Percentiles rank a stretch among this genome's conserved stretches.
Conservation (phyloP, 1,140 invertebrate genomes). For the Diorhabda carinulata region DNA sequence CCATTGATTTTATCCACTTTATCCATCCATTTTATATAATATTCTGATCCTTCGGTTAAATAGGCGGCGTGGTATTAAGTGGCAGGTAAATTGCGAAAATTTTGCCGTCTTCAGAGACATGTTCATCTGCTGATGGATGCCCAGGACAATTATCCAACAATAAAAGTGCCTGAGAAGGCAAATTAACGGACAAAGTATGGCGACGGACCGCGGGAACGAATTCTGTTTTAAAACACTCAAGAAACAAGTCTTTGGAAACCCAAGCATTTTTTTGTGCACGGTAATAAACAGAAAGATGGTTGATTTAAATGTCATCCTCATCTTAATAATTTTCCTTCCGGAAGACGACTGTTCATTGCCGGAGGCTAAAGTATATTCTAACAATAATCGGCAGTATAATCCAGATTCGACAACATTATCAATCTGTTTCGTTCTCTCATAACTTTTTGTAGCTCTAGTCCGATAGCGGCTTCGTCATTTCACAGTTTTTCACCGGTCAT, state of each 20-base stretch:
- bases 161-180: too few relatives aligned
- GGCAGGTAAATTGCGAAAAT: slow-evolving; percentile 46
- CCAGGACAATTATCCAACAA: not conserved
- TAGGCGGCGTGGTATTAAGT: slow-evolving; percentile 42
- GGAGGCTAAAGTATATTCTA: slow-evolving; percentile 15
- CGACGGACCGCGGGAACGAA: slow-evolving; percentile 19
- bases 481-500: slow-evolving; percentile 43
- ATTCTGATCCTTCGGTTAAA: slow-evolving; percentile 43
- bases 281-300: slow-evolving; percentile 40
- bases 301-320: slow-evolving; percentile 35
- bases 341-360: slow-evolving; percentile 8
- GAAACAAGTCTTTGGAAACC: slow-evolving; percentile 16
- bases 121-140: slow-evolving; percentile 24
- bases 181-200: not conserved
- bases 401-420: slow-evolving; percentile 28
- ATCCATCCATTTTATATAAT: slow-evolving; percentile 24
- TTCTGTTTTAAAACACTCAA: slow-evolving; percentile 21
- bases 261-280: slow-evolving; percentile 40
- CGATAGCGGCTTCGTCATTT: slow-evolving; percentile 28
- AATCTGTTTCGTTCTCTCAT: slow-evolving; percentile 29
- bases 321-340: slow-evolving; percentile 37
- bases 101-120: slow-evolving; percentile 36
- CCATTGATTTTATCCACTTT: not conserved
- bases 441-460: slow-evolving; percentile 32
- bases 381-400: slow-evolving; percentile 23